Base-by-base conservation (phyloP, 2,888 invertebrate genomes). In the Germaria angustata region DNA sequence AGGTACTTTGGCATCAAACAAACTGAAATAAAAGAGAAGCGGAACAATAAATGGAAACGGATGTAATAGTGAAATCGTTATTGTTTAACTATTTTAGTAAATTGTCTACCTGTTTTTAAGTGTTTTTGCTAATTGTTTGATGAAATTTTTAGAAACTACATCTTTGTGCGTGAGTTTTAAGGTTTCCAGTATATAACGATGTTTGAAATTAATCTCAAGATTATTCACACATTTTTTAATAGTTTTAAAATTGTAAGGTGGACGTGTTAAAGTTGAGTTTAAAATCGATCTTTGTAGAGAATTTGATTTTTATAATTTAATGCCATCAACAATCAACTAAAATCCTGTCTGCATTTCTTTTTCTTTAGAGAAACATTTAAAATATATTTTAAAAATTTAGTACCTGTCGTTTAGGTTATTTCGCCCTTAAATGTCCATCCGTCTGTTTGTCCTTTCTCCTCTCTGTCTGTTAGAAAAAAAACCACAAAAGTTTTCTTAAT, bases 1-100 rank as follows among this genome's bases (percentile, higher is more conserved):
- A 34, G 90, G 90, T 73, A 91, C 88, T 86, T 91, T 91, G 53
- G 90, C 95, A 90, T 96, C 96, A 90, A 96, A 92, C 80, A 96
- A 92, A 88, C 96, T 96, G 93, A 34, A 65, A 61, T 44, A 93
- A 84, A 51, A 24, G 36, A 22, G 13, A 24, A 11, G 51, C 36
- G 46, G n/a, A 39, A 68, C 22, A 46, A 17, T 24, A 65, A 46
- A 57, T 57, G 6, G 49, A 11, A 34, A 11, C 28, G 44, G 15
- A 3, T 28, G n/a, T n/a, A n/a, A n/a, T 24, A 15, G n/a, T 11
- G 11, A 34, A 11, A n/a, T 28, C 2, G n/a, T 9, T 17, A 17
- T 39, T 20, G 39, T 61, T 59, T 6, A 13, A 44, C 5, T 17
- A 13, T 13, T 41, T 28, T 36, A 32, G 41, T 13, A 32, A 32